Percentiles rank a stretch among this genome's conserved stretches.
Conservation (phyloP, 2,113 vertebrate genomes). For the Hippocampus mohnikei region DNA sequence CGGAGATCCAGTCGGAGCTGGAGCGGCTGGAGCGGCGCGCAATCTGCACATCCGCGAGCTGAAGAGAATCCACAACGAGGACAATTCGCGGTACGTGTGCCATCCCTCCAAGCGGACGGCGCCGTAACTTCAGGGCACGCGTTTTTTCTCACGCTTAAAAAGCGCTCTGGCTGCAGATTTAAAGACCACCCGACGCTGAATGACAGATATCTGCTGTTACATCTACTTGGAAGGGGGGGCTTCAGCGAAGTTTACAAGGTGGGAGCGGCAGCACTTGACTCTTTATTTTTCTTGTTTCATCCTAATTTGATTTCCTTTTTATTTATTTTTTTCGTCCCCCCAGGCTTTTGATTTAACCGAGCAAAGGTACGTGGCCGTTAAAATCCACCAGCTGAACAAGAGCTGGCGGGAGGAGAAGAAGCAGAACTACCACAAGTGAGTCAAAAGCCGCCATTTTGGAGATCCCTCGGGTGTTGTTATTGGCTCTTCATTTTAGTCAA, state of each 20-base stretch:
- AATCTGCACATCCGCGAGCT: constrained; percentile 96
- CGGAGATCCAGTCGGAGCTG: constrained; percentile 90
- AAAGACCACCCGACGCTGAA: constrained; percentile 96
- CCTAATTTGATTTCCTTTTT: neutral
- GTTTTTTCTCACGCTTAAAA: neutral
- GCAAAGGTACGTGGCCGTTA: constrained; percentile 94
- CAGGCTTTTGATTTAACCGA: constrained; percentile 96
- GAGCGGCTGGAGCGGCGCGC: constrained; percentile 92
- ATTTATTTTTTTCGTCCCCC: neutral
- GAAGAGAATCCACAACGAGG: constrained; percentile 96
- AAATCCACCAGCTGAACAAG: constrained; percentile 62
- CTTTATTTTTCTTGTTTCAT: neutral
- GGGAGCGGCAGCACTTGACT: constrained; percentile 21
- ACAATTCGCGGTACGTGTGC: constrained; percentile 88
- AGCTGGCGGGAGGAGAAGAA: constrained; percentile 98
- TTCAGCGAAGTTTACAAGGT: constrained; percentile 99
- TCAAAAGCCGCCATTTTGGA: neutral
- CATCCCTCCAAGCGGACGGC: neutral
- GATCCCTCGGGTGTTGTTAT: too few species aligned
- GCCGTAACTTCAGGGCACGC: neutral
- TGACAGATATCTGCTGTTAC: constrained; percentile 89
- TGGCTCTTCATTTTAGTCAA: too few species aligned
- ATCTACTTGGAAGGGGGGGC: constrained; percentile 91
- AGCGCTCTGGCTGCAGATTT: constrained; percentile 73
- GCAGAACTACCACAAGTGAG: constrained; percentile 93